Evolutionary conservation across 2,888 invertebrate genomes (phyloP).

Genomic region (Clistopyga incitator): DNA sequence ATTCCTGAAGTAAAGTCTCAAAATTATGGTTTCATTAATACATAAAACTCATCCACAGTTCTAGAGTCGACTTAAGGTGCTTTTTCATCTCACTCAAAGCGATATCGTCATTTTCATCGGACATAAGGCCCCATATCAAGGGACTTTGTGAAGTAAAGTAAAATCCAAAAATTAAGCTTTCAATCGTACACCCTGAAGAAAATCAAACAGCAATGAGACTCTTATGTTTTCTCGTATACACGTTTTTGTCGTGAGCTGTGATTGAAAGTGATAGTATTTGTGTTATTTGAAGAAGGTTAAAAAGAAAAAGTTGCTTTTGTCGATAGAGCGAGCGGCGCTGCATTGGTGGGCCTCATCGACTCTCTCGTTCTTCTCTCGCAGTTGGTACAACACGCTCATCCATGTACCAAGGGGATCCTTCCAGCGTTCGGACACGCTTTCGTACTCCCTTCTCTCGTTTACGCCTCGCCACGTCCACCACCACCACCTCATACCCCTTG

Average conservation of each 20-base stretch:
- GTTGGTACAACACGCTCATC: constrained; percentile 27
- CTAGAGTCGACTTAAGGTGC: too few species aligned
- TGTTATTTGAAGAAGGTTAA: neutral
- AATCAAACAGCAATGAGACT: too few species aligned
- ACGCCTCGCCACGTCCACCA: constrained; percentile 44
- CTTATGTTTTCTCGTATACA: too few species aligned
- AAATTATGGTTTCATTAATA: too few species aligned
- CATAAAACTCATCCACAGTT: too few species aligned
- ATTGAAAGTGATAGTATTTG: neutral
- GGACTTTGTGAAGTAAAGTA: too few species aligned
- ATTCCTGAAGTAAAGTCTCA: too few species aligned
- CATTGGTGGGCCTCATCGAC: constrained; percentile 31
- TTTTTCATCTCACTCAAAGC: neutral
- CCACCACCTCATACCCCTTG: constrained; percentile 25
- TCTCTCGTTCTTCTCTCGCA: neutral
- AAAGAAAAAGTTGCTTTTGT: neutral
- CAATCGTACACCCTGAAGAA: too few species aligned
- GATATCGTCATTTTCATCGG: neutral
- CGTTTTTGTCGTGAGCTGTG: too few species aligned
- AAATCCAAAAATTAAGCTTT: too few species aligned
- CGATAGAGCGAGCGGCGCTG: neutral
- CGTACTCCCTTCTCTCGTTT: constrained; percentile 51
- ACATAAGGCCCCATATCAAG: neutral
- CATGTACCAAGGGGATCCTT: constrained; percentile 23
- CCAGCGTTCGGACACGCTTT: constrained; percentile 43